Conservation (phyloP, 1,140 invertebrate genomes). For the Eufriesea mexicana region DNA sequence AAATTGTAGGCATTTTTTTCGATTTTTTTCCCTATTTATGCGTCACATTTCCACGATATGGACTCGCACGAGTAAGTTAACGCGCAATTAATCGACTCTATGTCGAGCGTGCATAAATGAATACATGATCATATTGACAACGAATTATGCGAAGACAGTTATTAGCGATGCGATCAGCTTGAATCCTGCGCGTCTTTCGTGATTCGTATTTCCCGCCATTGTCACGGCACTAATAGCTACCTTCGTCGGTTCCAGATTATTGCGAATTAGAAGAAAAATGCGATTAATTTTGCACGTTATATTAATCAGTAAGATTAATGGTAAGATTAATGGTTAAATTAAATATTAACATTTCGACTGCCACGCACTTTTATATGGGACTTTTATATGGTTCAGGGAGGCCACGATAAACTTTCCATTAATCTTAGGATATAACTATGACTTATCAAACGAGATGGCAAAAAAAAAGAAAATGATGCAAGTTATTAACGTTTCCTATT, state of each 20-base stretch:
- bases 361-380: too few relatives aligned
- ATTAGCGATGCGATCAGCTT: not conserved
- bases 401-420: too few relatives aligned
- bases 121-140: conserved; percentile 2
- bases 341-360: too few relatives aligned
- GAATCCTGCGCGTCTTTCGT: not conserved
- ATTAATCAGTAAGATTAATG: too few relatives aligned
- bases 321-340: too few relatives aligned
- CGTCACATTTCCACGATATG: not conserved
- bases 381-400: too few relatives aligned
- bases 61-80: not conserved
- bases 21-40: not conserved
- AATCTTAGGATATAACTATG: too few relatives aligned
- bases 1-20: too few relatives aligned
- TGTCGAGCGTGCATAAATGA: conserved; percentile 6
- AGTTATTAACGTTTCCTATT: too few relatives aligned
- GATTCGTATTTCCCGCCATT: not conserved
- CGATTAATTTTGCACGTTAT: not conserved
- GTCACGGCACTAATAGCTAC: not conserved
- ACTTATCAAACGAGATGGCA: too few relatives aligned
- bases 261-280: not conserved
- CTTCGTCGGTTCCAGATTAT: not conserved
- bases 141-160: not conserved
- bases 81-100: not conserved
- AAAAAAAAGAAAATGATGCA: too few relatives aligned